These are phyloP conservation scores for Coendou prehensilis DNA, from an alignment of 2,797 vertebrate species.

Conservation along the genomic window DNA sequence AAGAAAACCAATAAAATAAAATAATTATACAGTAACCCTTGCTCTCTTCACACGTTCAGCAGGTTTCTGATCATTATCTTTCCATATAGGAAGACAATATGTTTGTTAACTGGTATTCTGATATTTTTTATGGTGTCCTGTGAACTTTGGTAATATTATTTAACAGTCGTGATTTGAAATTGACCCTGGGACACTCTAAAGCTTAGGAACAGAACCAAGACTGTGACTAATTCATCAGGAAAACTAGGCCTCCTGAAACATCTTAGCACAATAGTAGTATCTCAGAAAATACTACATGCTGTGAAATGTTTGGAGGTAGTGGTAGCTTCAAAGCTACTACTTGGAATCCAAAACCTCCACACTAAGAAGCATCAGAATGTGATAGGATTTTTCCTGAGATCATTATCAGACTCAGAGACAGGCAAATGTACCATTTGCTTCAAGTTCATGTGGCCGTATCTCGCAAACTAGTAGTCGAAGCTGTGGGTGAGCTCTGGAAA, in stretches of 20 bases:
- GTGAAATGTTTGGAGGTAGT: not conserved
- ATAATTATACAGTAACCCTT: not conserved
- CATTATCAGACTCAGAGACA: not conserved
- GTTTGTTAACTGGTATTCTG: not conserved
- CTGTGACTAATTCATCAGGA: not conserved
- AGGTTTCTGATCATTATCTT: slow-evolving; percentile 34
- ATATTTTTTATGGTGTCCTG: not conserved
- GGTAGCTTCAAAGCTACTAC: not conserved
- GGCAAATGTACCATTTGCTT: not conserved
- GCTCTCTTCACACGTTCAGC: not conserved
- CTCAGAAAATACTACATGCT: not conserved
- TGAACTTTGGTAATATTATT: not conserved
- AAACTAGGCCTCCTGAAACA: not conserved
- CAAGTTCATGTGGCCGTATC: not conserved
- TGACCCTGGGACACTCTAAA: not conserved
- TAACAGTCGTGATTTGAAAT: slow-evolving; percentile 23
- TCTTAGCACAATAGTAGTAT: not conserved
- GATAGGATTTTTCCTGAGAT: not conserved
- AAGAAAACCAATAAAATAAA: slow-evolving; percentile 33
- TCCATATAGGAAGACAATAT: not conserved
- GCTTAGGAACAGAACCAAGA: slow-evolving; percentile 14
- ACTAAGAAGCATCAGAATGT: not conserved
- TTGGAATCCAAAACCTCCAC: not conserved
- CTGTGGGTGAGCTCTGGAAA: not conserved
- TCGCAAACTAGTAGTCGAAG: not conserved